A percentile compares a stretch with the other conserved stretches of the same genome.
phyloP scores from a whole-genome alignment of 2,797 vertebrate species.

The Iguana delicatissima region DNA sequence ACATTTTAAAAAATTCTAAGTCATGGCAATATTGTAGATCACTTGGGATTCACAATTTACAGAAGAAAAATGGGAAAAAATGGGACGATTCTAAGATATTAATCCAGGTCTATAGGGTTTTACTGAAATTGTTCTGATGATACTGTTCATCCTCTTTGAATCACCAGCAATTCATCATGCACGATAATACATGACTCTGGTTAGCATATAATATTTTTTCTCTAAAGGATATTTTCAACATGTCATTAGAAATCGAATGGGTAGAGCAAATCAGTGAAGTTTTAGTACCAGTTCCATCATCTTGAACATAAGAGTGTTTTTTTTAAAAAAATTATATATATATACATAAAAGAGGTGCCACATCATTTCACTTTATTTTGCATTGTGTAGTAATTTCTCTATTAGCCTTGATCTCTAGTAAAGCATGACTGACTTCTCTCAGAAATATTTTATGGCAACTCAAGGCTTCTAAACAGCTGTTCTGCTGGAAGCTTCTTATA shows the following conservation, averaged over 20 bases:
- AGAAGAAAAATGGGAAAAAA: conserved; percentile 14
- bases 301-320: conserved; percentile 67
- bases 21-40: neutral
- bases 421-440: conserved; percentile 65
- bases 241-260: conserved; percentile 57
- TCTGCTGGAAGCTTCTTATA: conserved; percentile 57
- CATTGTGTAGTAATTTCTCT: conserved; percentile 55
- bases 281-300: conserved; percentile 69
- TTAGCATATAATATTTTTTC: conserved; percentile 62
- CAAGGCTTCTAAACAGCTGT: conserved; percentile 63
- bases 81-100: conserved; percentile 58
- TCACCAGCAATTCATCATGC: conserved; percentile 19
- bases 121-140: conserved; percentile 64
- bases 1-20: conserved; percentile 38
- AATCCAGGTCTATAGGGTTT: conserved; percentile 51
- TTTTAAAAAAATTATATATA: conserved; percentile 52
- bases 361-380: conserved; percentile 74
- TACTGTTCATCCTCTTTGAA: conserved; percentile 51
- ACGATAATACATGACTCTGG: conserved; percentile 55
- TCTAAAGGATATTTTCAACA: conserved; percentile 69
- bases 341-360: conserved; percentile 51
- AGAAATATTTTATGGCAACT: conserved; percentile 68
- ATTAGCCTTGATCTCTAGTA: conserved; percentile 62
- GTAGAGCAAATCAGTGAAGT: conserved; percentile 74
- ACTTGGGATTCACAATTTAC: conserved; percentile 37